Evolutionary conservation across 2,797 vertebrate genomes (phyloP).

Genomic region (Pristis pectinata): DNA sequence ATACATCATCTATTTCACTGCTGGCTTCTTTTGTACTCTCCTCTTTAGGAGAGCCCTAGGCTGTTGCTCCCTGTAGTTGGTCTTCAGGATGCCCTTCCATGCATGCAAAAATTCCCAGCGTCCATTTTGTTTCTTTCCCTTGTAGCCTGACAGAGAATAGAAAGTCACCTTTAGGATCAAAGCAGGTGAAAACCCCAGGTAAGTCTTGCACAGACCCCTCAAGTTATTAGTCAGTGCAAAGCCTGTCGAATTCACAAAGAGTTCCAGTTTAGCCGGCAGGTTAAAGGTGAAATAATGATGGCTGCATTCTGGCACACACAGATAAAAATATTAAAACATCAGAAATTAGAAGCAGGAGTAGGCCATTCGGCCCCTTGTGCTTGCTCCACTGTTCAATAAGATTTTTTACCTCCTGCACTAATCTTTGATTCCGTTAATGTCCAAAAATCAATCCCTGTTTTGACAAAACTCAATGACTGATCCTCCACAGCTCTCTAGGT

Average conservation of each 20-base stretch:
- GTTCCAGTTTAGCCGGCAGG: not conserved
- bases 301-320: not conserved
- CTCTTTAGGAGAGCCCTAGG: not conserved
- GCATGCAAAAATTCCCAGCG: not conserved
- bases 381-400: no score
- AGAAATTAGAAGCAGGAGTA: no score
- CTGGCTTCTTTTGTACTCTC: not conserved
- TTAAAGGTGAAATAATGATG: not conserved
- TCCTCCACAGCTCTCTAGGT: no score
- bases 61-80: not conserved
- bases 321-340: no score
- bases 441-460: no score
- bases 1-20: not conserved
- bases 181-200: not conserved
- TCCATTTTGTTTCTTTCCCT: not conserved
- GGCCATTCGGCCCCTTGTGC: no score
- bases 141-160: not conserved
- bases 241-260: not conserved
- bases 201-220: not conserved
- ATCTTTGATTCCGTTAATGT: no score
- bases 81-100: not conserved
- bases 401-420: no score
- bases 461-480: no score
- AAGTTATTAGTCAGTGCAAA: not conserved
- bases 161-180: not conserved